Evolutionary conservation across 1,140 invertebrate species (phyloP).

Genomic region (Cydia fagiglandana): DNA sequence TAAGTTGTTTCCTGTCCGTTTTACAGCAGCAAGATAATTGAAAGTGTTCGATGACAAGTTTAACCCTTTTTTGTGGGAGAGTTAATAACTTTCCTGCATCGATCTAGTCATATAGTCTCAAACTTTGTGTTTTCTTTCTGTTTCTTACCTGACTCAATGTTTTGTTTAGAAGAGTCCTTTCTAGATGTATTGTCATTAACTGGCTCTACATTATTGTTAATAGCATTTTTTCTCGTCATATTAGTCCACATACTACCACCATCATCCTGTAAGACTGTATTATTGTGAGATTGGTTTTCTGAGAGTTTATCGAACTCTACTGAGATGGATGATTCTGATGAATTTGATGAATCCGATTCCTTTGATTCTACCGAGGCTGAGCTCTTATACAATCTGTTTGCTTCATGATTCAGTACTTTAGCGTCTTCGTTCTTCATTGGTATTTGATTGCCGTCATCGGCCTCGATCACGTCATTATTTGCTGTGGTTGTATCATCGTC

Average conservation of each 20-base stretch:
- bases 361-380: neutral
- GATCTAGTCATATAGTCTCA: too few relatives aligned
- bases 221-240: neutral
- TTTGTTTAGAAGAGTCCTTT: neutral
- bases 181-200: neutral
- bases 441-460: slow-evolving; percentile 29
- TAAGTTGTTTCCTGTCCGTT: too few relatives aligned
- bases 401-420: neutral
- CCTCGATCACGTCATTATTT: slow-evolving; percentile 32
- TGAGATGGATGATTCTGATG: neutral
- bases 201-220: neutral
- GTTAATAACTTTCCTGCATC: too few relatives aligned
- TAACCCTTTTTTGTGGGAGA: too few relatives aligned
- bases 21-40: too few relatives aligned
- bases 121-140: neutral
- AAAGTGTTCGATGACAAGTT: too few relatives aligned
- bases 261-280: neutral
- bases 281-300: neutral
- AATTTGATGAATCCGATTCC: neutral
- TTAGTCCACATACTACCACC: neutral
- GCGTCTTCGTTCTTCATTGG: neutral
- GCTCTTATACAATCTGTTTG: neutral
- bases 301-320: neutral
- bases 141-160: neutral
- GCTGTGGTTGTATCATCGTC: slow-evolving; percentile 36